Base-by-base conservation (phyloP, 2,888 invertebrate species). In the Lymantria dispar region DNA sequence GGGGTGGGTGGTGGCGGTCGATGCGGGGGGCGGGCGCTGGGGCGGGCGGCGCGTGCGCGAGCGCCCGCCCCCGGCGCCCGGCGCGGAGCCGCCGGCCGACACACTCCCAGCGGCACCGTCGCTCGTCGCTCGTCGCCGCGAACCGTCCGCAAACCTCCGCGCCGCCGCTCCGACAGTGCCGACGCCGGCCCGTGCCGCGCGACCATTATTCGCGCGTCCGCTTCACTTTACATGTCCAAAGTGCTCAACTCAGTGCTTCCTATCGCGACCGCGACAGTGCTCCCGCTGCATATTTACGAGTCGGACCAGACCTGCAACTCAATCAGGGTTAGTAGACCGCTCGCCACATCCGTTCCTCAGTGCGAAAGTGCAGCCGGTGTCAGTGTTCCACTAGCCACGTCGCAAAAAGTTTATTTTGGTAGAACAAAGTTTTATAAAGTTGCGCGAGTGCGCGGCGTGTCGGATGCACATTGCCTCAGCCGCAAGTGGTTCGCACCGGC, bases 201-300 rank as follows among this genome's bases (percentile, higher is more conserved):
- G 81, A 78, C 74, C 66, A 68, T 67, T 53, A 59, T 64, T 66
- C 72, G 64, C 82, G 85, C 84, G 77, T 78, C 74, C 77, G 78
- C 78, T 74, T 74, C 74, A 80, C 87, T 78, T 80, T 85, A 87
- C 84, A 87, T 89, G 86, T 85, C 86, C 85, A 87, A 86, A 90
- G 91, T 90, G 89, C 76, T 88, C 74, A 84, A 88, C 78, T 84
- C 90, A 88, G 90, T 91, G 90, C 88, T 87, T 79, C 87, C 89
- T 73, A 80, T 81, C 81, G 83, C 85, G 76, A 83, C 83, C 85
- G 86, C 87, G 83, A 83, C 76, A 87, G 87, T 91, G 88, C 76
- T 85, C 79, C 89, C 87, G 83, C 87, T 85, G 80, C 81, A 75
- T 67, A 81, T 82, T 80, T 76, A 81, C 83, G 83, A 85, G 81